These are phyloP conservation scores for Eumeta japonica DNA, from an alignment of 1,140 invertebrate genomes.

Conservation along the genomic window DNA sequence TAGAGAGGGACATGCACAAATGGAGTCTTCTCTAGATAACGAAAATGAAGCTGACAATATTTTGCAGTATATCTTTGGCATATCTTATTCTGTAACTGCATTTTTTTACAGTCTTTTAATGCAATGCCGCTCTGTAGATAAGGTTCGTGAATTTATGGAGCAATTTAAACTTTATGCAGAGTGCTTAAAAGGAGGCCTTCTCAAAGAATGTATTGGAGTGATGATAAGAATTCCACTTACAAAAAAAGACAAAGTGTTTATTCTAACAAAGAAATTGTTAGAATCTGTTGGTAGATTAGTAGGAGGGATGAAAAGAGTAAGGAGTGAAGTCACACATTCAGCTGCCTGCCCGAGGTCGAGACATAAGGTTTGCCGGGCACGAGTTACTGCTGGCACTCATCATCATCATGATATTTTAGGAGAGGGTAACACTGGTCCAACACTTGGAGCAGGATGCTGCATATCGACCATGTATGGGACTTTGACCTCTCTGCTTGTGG, in stretches of 20 bases:
- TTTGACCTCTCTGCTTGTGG: slow-evolving; percentile 54
- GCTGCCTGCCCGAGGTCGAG: slow-evolving; percentile 51
- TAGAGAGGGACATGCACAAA: slow-evolving; percentile 21
- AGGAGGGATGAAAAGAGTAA: slow-evolving; percentile 58
- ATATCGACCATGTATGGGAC: slow-evolving; percentile 61
- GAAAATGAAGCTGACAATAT: slow-evolving; percentile 40
- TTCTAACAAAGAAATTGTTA: slow-evolving; percentile 57
- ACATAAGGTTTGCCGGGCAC: slow-evolving; percentile 54
- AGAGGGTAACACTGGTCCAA: slow-evolving; percentile 22
- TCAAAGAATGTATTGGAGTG: slow-evolving; percentile 59
- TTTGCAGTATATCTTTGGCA: slow-evolving; percentile 64
- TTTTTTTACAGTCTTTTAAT: slow-evolving; percentile 63
- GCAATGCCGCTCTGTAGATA: slow-evolving; percentile 57
- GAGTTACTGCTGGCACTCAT: slow-evolving; percentile 45
- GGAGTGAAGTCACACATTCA: slow-evolving; percentile 59
- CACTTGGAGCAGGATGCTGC: slow-evolving; percentile 51
- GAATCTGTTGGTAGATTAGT: slow-evolving; percentile 61
- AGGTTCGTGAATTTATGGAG: slow-evolving; percentile 61
- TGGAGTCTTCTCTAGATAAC: slow-evolving; percentile 11
- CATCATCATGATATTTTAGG: slow-evolving; percentile 64
- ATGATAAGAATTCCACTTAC: slow-evolving; percentile 56
- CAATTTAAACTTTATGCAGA: slow-evolving; percentile 63
- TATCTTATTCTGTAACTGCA: slow-evolving; percentile 60
- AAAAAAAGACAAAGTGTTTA: slow-evolving; percentile 40
- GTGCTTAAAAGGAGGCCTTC: slow-evolving; percentile 59